Evolutionary conservation across 2,888 invertebrate species (phyloP), one percentile per base, ranked within the genome.

Genomic region (Anarsia innoxiella): DNA sequence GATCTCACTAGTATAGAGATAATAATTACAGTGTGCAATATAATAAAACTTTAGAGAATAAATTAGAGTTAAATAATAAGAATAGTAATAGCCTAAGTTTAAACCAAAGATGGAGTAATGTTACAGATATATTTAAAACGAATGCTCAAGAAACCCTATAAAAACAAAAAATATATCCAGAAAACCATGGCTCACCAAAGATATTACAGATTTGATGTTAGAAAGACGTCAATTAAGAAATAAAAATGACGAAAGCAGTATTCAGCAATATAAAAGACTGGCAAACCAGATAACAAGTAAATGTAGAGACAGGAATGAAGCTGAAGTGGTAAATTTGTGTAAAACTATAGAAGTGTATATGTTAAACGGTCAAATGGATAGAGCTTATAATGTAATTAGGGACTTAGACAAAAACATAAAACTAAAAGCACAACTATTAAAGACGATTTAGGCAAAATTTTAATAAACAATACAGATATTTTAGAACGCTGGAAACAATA

Each of bases 191-290:
- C 5, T 31, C n/a, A 23, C 2, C 5, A 10, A 6, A 16, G 37
- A 37, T 23, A 37, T 37, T 4, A 37, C 12, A 8, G 32, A 37
- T 19, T 10, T 37, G 9, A 31, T 32, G 30, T 12, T 37, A 10
- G 28, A 23, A 16, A 37, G 37, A 19, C 14, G 32, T 19, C n/a
- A 26, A 32, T 3, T 5, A 1, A 4, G 31, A 12, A 37, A 32
- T 10, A 37, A 37, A 28, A 10, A 15, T 2, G 32, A 37, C 19
- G 28, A 26, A 8, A 12, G 13, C 1, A 37, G 32, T 28, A 31
- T 19, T 19, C 2, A 26, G 9, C 15, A 31, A 27, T 31, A 37
- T 19, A 31, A 37, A 31, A 31, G 16, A 16, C n/a, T 37, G 12
- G 31, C 37, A 9, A 37, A 37, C 12, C 25, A 23, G n/a, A 31